Evolutionary conservation across 2,888 invertebrate genomes (phyloP).

Genomic region (Cephonodes hylas): DNA sequence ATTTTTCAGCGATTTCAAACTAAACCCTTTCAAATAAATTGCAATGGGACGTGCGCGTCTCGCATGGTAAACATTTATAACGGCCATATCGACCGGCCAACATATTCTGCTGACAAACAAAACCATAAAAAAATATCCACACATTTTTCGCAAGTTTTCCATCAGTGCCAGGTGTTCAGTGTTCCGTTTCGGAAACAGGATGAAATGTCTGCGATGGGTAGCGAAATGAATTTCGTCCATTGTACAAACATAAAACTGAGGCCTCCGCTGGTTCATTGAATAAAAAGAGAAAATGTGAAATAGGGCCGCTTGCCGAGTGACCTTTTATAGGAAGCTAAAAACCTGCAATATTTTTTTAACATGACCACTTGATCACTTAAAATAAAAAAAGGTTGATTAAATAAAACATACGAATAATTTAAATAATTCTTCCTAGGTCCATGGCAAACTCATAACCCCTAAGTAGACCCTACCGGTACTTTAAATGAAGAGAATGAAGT

Average conservation of each 20-base stretch:
- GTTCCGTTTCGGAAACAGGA: slow-evolving; percentile 27
- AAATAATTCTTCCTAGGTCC: too few species aligned
- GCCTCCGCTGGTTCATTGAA: slow-evolving; percentile 39
- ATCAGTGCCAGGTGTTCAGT: slow-evolving; percentile 34
- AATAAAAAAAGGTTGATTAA: too few species aligned
- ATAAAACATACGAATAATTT: too few species aligned
- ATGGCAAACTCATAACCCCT: too few species aligned
- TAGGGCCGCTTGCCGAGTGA: not conserved
- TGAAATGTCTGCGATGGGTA: slow-evolving; percentile 23
- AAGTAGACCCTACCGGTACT: too few species aligned
- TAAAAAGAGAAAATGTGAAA: slow-evolving; percentile 30
- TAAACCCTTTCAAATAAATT: slow-evolving; percentile 13
- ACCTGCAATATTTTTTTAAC: not conserved
- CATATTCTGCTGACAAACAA: not conserved
- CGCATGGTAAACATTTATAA: not conserved
- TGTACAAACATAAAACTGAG: slow-evolving; percentile 38
- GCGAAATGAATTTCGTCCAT: slow-evolving; percentile 39
- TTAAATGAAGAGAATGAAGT: too few species aligned
- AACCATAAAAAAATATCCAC: not conserved
- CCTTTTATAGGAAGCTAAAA: not conserved
- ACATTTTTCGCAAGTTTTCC: slow-evolving; percentile 27
- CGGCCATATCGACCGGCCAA: not conserved
- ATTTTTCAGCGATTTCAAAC: not conserved
- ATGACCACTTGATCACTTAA: too few species aligned
- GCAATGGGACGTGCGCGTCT: not conserved